These are phyloP conservation scores for Dolichotis patagonum DNA, from an alignment of 2,113 vertebrate species.

Conservation along the genomic window DNA sequence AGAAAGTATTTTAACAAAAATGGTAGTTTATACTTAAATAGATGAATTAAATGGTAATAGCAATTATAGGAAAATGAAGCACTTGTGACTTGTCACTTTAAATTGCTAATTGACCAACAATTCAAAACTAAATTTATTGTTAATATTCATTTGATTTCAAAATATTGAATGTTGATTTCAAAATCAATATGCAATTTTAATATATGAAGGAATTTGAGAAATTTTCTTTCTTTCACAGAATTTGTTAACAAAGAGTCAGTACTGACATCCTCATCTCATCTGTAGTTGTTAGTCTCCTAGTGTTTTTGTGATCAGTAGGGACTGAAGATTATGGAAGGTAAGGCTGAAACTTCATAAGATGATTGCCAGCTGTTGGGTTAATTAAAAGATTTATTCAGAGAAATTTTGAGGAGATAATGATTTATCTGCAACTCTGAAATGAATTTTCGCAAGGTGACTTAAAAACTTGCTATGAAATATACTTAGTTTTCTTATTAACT, in stretches of 20 bases:
- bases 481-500: not conserved
- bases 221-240: not conserved
- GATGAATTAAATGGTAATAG: not conserved
- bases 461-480: not conserved
- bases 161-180: no score
- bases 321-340: not conserved
- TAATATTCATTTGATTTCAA: not conserved
- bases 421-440: not conserved
- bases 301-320: not conserved
- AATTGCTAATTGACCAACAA: not conserved
- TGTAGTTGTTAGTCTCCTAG: not conserved
- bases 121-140: not conserved
- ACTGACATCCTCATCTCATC: fast-evolving
- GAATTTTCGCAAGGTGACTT: not conserved
- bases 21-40: not conserved
- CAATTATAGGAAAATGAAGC: not conserved
- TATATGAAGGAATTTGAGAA: not conserved
- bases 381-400: constrained; percentile 14
- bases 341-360: not conserved
- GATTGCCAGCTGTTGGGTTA: not conserved
- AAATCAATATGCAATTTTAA: not conserved
- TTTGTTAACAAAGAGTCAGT: not conserved
- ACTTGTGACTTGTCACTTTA: not conserved
- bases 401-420: not conserved
- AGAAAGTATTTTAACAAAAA: not conserved